phyloP scores from a whole-genome alignment of 2,113 vertebrate genomes.

The Ovibos moschatus region DNA sequence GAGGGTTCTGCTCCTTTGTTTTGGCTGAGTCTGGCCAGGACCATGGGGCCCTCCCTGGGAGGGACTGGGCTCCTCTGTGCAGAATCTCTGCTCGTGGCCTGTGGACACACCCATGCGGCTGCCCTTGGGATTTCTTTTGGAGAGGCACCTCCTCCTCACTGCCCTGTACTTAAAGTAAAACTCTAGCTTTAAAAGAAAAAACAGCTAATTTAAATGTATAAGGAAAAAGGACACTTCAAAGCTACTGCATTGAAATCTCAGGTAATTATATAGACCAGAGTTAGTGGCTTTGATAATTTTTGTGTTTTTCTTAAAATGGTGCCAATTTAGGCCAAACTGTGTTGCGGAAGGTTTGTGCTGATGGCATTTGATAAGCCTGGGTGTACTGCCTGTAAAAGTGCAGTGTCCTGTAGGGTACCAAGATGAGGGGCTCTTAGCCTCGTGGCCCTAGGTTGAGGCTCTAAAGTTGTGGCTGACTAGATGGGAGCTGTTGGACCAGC shows the following conservation, averaged over 20 bases:
- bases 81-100: neutral
- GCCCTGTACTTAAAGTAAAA: neutral
- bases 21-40: neutral
- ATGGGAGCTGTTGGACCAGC: neutral
- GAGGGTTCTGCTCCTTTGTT: neutral
- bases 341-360: neutral
- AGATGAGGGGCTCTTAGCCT: neutral
- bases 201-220: neutral
- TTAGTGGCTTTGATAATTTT: neutral
- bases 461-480: neutral
- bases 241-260: neutral
- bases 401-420: neutral
- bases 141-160: neutral
- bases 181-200: neutral
- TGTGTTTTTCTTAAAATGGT: neutral
- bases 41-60: neutral
- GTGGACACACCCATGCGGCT: neutral
- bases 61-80: neutral
- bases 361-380: neutral
- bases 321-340: neutral
- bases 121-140: neutral
- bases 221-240: neutral
- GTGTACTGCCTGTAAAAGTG: neutral
- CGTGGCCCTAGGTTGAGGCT: neutral
- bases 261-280: neutral